A percentile compares a stretch with the other conserved stretches of the same genome.
These are phyloP conservation scores for Cynodonichthys magdalenae DNA, from an alignment of 2,797 vertebrate species.

Conservation along the genomic window DNA sequence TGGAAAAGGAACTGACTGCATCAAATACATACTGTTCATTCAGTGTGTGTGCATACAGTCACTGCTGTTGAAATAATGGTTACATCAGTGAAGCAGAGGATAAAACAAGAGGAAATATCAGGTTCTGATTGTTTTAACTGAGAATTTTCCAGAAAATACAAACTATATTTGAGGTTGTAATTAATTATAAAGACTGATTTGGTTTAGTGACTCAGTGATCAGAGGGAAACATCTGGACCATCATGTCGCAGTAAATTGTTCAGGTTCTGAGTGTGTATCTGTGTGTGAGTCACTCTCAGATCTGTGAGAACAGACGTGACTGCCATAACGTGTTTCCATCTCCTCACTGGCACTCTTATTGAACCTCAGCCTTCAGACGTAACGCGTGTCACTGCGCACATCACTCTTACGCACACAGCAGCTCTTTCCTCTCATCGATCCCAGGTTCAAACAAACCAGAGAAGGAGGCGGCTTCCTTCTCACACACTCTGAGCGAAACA, in stretches of 20 bases:
- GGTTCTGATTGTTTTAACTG: not conserved
- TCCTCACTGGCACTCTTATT: conserved; percentile 33
- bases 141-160: not conserved
- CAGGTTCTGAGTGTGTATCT: conserved; percentile 2
- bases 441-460: conserved; percentile 48
- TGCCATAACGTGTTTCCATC: conserved; percentile 26
- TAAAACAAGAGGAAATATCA: conserved; percentile 1
- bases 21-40: not conserved
- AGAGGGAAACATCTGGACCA: conserved; percentile 58
- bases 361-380: conserved; percentile 17
- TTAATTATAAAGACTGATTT: conserved; percentile 3
- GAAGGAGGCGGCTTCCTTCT: conserved; percentile 45
- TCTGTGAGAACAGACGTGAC: conserved; percentile 68
- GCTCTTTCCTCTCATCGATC: conserved; percentile 49
- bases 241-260: conserved; percentile 42
- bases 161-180: conserved; percentile 1
- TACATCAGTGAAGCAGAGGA: not conserved
- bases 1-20: conserved; percentile 5
- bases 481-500: conserved; percentile 40
- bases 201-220: conserved; percentile 24
- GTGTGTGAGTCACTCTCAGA: conserved; percentile 23
- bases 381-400: conserved; percentile 17
- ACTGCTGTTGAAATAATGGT: conserved; percentile 14
- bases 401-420: conserved; percentile 26
- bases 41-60: not conserved